A percentile compares a stretch with the other conserved stretches of the same genome.
These are phyloP conservation scores for Ciona savignyi DNA, from an alignment of 23 tunicate genomes.

Conservation along the genomic window DNA sequence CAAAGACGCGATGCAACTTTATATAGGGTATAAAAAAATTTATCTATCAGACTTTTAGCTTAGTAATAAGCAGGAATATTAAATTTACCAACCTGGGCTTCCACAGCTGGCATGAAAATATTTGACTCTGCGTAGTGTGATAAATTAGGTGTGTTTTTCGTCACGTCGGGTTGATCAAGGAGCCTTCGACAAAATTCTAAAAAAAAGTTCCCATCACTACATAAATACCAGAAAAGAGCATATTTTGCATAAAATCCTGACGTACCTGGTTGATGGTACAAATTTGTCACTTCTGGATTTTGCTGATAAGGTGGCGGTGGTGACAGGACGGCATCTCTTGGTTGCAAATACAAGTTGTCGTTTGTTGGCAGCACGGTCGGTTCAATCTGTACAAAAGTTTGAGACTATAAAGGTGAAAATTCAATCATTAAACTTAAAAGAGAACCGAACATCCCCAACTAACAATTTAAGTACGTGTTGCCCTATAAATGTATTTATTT, in stretches of 20 bases:
- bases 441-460: too few species aligned
- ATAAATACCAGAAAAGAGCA: too few species aligned
- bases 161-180: constrained; percentile 27
- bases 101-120: constrained; percentile 5
- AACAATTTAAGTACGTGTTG: too few species aligned
- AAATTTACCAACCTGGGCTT: constrained; percentile 9
- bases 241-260: not conserved
- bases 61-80: too few species aligned
- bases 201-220: too few species aligned
- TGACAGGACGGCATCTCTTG: constrained; percentile 37
- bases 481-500: too few species aligned
- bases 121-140: constrained; percentile 71
- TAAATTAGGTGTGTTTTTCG: constrained; percentile 11
- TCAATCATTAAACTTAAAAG: too few species aligned
- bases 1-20: not conserved
- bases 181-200: constrained; percentile 3
- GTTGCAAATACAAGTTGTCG: constrained; percentile 53
- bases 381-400: constrained; percentile 13
- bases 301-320: constrained; percentile 53
- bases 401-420: too few species aligned
- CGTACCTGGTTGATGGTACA: constrained; percentile 20
- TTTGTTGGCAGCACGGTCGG: constrained; percentile 10
- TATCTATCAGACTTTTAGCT: too few species aligned
- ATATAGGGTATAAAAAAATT: too few species aligned
- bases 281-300: constrained; percentile 32